Conservation (phyloP, 1,140 invertebrate genomes). For the Bombus cullumanus region DNA sequence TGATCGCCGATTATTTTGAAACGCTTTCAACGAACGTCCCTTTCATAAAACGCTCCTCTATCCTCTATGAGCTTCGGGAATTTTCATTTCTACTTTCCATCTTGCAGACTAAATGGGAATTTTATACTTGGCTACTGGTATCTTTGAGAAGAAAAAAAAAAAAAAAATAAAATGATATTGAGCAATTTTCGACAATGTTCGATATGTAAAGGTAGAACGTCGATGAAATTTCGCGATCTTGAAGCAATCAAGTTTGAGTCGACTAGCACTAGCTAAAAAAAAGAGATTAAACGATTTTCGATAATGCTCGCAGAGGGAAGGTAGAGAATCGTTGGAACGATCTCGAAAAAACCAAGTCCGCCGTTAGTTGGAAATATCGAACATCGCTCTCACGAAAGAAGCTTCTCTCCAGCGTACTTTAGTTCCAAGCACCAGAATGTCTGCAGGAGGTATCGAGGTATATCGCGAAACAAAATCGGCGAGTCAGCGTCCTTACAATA, state of each 20-base stretch:
- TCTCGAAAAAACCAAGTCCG: background rate
- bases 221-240: too few relatives aligned
- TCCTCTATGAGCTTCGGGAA: background rate
- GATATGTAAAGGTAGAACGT: too few relatives aligned
- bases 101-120: too few relatives aligned
- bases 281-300: too few relatives aligned
- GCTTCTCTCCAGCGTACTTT: background rate
- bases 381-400: background rate
- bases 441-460: background rate
- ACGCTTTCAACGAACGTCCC: background rate
- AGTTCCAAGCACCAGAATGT: background rate
- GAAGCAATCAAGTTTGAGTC: too few relatives aligned
- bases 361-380: background rate
- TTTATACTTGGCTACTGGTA: background rate
- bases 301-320: too few relatives aligned
- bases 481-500: background rate
- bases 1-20: conserved; percentile 1
- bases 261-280: too few relatives aligned
- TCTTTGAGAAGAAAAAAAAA: background rate
- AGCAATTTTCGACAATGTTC: too few relatives aligned
- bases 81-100: background rate
- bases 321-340: background rate
- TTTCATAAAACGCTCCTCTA: background rate
- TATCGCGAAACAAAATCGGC: background rate
- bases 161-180: too few relatives aligned